A percentile compares a stretch with the other conserved stretches of the same genome.
These are phyloP conservation scores for Ormyrus rosae DNA, from an alignment of 2,888 invertebrate genomes.

Conservation along the genomic window DNA sequence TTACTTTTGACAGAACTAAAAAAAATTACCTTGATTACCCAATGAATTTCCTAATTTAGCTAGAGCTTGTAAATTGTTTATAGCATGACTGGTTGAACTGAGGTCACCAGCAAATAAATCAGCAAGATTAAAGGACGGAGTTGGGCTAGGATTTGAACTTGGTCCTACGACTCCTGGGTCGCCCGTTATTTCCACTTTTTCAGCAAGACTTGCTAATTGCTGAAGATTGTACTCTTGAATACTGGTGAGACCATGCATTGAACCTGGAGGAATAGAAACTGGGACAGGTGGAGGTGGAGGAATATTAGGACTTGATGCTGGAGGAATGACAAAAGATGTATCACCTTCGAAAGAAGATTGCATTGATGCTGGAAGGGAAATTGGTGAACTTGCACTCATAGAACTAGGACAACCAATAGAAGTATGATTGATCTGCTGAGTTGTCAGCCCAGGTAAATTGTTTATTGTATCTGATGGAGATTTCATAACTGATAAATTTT, in stretches of 20 bases:
- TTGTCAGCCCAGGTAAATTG: conserved; percentile 76
- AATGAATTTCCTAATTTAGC: conserved; percentile 87
- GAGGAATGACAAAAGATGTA: conserved; percentile 77
- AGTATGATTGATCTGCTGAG: conserved; percentile 77
- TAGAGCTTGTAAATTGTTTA: conserved; percentile 92
- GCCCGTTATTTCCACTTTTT: conserved; percentile 78
- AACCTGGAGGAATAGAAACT: conserved; percentile 71
- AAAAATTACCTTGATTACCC: conserved; percentile 75
- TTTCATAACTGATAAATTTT: conserved; percentile 75
- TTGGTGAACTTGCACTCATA: conserved; percentile 83
- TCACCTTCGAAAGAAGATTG: conserved; percentile 89
- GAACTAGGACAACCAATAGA: conserved; percentile 80
- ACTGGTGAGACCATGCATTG: conserved; percentile 80
- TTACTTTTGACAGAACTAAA: neutral
- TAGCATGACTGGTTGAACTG: conserved; percentile 83
- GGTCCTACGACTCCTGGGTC: conserved; percentile 71
- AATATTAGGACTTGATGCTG: conserved; percentile 73
- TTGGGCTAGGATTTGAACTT: conserved; percentile 78
- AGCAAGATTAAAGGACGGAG: conserved; percentile 84
- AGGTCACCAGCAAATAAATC: conserved; percentile 86
- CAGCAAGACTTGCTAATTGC: conserved; percentile 88
- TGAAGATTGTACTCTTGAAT: conserved; percentile 92
- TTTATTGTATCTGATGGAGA: conserved; percentile 68
- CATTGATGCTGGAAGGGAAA: conserved; percentile 83
- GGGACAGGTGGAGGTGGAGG: conserved; percentile 72